These are phyloP conservation scores for Gonocerus acuteangulatus DNA, from an alignment of 2,888 invertebrate genomes.

Conservation along the genomic window DNA sequence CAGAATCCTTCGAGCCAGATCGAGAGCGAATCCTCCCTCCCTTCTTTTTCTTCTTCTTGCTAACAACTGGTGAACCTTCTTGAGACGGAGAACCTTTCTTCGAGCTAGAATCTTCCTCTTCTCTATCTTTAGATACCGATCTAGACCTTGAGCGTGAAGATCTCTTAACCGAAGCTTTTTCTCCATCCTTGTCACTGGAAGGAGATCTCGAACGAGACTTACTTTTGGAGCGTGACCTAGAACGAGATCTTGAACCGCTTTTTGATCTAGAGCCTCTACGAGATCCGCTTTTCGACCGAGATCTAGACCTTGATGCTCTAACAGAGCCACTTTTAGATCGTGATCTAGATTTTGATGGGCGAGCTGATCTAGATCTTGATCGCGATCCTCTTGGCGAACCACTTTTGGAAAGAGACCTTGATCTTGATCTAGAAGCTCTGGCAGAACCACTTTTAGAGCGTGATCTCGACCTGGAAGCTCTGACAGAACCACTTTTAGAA, in stretches of 20 bases:
- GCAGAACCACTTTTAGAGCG: constrained; percentile 38
- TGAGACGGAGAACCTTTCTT: neutral
- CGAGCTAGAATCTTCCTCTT: neutral
- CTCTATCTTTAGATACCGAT: neutral
- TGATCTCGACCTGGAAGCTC: constrained; percentile 39
- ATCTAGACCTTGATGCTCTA: constrained; percentile 38
- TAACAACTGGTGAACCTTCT: constrained; percentile 12
- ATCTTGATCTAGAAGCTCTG: constrained; percentile 28
- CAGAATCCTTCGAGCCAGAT: constrained; percentile 32
- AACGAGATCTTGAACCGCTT: constrained; percentile 35
- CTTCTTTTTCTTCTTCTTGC: constrained; percentile 6
- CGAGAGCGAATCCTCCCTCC: constrained; percentile 37
- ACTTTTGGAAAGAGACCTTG: constrained; percentile 39
- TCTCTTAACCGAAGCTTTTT: neutral
- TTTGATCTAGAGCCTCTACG: constrained; percentile 38
- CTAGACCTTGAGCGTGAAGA: neutral
- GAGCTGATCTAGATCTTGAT: constrained; percentile 41
- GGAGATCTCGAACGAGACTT: constrained; percentile 38
- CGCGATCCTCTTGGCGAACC: constrained; percentile 38
- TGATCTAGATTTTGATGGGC: constrained; percentile 35
- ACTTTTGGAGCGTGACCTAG: constrained; percentile 37
- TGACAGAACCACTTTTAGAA: constrained; percentile 36
- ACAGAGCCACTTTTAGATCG: constrained; percentile 38
- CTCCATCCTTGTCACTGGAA: neutral
- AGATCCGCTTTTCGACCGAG: constrained; percentile 38